A percentile compares a stretch with the other conserved stretches of the same genome.
phyloP scores from a whole-genome alignment of 2,797 vertebrate species.

The Enteromius afrohamiltoni region DNA sequence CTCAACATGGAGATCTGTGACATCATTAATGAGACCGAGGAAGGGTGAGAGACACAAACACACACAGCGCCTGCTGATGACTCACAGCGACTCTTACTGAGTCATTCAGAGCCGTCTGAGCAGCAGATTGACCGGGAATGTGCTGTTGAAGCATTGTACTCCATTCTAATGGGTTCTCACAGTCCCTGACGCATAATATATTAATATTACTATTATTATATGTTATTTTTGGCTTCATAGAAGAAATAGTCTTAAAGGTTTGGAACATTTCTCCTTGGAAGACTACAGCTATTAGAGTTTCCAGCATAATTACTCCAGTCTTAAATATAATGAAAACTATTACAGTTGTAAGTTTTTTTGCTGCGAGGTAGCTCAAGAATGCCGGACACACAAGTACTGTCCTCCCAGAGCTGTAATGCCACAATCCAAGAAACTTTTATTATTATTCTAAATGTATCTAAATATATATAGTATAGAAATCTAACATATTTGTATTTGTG shows the following conservation, averaged over 20 bases:
- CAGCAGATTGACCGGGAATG: conserved; percentile 29
- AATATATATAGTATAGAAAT: too few relatives aligned
- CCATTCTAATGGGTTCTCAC: not conserved
- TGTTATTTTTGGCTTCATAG: not conserved
- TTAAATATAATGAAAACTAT: not conserved
- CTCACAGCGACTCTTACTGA: conserved; percentile 11
- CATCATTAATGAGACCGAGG: conserved; percentile 97
- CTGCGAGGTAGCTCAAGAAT: too few relatives aligned
- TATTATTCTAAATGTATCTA: too few relatives aligned
- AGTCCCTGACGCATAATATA: not conserved
- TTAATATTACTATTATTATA: too few relatives aligned
- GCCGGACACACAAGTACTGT: too few relatives aligned
- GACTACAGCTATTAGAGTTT: not conserved
- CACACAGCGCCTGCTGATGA: conserved; percentile 10
- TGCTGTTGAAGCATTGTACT: not conserved
- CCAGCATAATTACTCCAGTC: not conserved
- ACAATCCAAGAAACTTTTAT: too few relatives aligned
- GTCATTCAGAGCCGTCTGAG: not conserved
- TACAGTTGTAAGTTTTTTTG: too few relatives aligned
- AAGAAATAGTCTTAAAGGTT: not conserved
- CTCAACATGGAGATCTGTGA: conserved; percentile 99
- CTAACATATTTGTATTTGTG: too few relatives aligned
- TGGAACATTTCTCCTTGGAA: too few relatives aligned
- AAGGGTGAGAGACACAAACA: conserved; percentile 49
- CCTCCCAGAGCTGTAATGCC: too few relatives aligned